These are phyloP conservation scores for Zaprionus obscuricornis DNA, from an alignment of 2,888 invertebrate genomes.

Conservation along the genomic window DNA sequence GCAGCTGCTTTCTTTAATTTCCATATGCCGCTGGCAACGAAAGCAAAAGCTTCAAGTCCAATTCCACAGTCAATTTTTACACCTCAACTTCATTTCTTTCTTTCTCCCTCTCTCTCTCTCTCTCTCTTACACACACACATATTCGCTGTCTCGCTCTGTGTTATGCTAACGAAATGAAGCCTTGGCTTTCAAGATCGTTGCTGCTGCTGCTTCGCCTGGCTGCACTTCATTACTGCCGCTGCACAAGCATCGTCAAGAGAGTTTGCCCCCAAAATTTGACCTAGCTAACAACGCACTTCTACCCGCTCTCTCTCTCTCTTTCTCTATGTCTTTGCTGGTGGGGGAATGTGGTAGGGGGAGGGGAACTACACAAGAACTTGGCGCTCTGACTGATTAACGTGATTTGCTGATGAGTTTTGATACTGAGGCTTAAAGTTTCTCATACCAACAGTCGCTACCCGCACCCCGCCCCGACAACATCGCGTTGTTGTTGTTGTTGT, in stretches of 20 bases:
- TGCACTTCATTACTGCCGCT: constrained; percentile 56
- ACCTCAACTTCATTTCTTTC: too few species aligned
- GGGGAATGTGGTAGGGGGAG: too few species aligned
- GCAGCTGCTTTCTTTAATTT: constrained; percentile 19
- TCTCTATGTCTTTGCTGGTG: neutral
- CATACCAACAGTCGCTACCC: neutral
- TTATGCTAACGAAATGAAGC: too few species aligned
- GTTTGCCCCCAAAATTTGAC: constrained; percentile 48
- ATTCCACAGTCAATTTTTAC: constrained; percentile 32
- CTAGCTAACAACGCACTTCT: constrained; percentile 31
- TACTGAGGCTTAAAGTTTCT: constrained; percentile 45
- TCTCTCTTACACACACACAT: neutral
- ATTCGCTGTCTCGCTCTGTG: neutral
- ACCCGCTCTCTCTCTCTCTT: neutral
- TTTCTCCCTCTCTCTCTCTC: neutral
- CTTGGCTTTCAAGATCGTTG: constrained; percentile 19
- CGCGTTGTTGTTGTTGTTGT: constrained; percentile 33
- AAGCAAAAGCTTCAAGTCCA: constrained; percentile 33
- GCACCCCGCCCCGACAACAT: neutral
- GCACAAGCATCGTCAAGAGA: neutral
- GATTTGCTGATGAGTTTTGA: constrained; percentile 64
- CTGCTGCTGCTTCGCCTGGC: constrained; percentile 32
- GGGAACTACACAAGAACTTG: constrained; percentile 43
- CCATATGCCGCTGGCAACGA: constrained; percentile 24
- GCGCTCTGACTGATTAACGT: constrained; percentile 59